Evolutionary conservation across 2,113 vertebrate species (phyloP).

Genomic region (Hiodon alosoides): DNA sequence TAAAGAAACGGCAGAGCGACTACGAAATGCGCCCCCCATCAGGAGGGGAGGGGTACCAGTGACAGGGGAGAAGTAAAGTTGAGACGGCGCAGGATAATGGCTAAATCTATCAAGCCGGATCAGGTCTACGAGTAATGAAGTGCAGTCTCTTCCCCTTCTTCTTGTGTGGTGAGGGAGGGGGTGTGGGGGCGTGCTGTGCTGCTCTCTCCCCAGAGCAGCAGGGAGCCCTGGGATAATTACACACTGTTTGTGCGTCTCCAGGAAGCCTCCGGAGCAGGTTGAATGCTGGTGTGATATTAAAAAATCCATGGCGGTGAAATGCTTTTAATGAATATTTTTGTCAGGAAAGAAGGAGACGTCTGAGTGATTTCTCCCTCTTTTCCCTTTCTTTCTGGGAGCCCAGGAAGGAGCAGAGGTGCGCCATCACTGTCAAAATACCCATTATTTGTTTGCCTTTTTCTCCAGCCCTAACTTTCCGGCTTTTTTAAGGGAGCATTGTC

Average conservation of each 20-base stretch:
- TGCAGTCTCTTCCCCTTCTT: conserved; percentile 45
- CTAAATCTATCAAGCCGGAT: conserved; percentile 91
- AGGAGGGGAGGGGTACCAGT: conserved; percentile 68
- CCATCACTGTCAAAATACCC: conserved; percentile 75
- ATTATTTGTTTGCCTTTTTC: conserved; percentile 69
- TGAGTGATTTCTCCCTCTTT: conserved; percentile 62
- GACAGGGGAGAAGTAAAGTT: conserved; percentile 32
- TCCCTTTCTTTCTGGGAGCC: conserved; percentile 42
- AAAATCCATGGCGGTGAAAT: conserved; percentile 82
- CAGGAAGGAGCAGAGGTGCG: conserved; percentile 59
- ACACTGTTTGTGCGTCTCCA: conserved; percentile 85
- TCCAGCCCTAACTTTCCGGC: background rate
- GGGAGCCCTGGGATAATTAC: conserved; percentile 86
- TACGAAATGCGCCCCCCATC: conserved; percentile 73
- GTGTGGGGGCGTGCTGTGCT: conserved; percentile 70
- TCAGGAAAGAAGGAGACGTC: conserved; percentile 78
- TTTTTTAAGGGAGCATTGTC: conserved; percentile 57
- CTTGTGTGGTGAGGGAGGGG: background rate
- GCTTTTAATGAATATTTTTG: conserved; percentile 91
- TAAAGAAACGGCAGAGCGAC: conserved; percentile 53
- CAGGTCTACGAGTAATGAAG: conserved; percentile 86
- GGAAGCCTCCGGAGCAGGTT: conserved; percentile 77
- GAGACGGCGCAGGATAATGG: conserved; percentile 74
- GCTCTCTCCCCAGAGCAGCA: conserved; percentile 80
- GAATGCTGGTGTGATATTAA: conserved; percentile 77